Base-by-base conservation (phyloP, 2,113 vertebrate genomes). In the Platysternon megacephalum region DNA sequence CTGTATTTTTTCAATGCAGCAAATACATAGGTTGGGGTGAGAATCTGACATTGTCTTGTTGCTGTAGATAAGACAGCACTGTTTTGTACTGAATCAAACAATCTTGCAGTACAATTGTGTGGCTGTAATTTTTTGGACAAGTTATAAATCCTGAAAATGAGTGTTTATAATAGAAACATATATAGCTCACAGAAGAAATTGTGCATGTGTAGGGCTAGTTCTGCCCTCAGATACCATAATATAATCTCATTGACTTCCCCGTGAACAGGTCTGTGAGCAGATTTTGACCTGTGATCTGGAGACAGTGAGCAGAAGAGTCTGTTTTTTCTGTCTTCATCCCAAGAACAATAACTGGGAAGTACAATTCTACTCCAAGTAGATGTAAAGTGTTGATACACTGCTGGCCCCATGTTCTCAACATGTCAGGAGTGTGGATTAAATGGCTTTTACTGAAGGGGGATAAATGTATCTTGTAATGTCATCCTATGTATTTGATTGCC, bases 241-340 rank as follows among this genome's bases (percentile, higher is more conserved):
- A 55, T 35, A n/a, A 39, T 16, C 65, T 39, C n/a, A 21, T 68
- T 89, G 74, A 52, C 88, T 84, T 89, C 29, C 11, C 2, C 42
- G 81, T 46, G 12, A 55, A 0, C 28, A 16, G 7, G 3, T 78
- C 35, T 10, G 65, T 35, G 22, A 1, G 42, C 80, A 39, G 8
- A 48, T 82, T 93, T 92, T 87, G 14, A 39, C 7, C 5, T 85
- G 11, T 4, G 13, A 9, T 81, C 85, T 93, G 93, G 44, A 42
- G 28, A 51, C 11, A 2, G 3, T 24, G 8, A 17, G 24, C 85
- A 93, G 51, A 9, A 79, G 48, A 49, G 84, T 12, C 11, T 51
- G 44, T 17, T 80, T 96, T 84, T 65, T 65, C 84, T 91, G 17
- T 5, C 74, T 17, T 91, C 39, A 32, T 29, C 68, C 55, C 26